Conservation (phyloP, 23 tunicate genomes). For the Trididemnum clinides region DNA sequence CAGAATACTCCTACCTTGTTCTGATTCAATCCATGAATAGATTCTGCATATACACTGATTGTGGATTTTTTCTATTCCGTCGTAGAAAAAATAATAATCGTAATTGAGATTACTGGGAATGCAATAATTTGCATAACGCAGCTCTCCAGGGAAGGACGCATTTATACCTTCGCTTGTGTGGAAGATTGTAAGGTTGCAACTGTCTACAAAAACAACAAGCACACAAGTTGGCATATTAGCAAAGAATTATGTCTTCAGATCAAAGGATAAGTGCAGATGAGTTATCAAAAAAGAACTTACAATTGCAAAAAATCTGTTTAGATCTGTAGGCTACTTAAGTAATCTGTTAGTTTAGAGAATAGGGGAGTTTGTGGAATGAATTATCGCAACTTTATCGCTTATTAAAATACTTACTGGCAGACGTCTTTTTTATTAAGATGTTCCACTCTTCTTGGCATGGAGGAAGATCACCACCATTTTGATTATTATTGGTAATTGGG, state of each 20-base stretch:
- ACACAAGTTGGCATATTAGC: neutral
- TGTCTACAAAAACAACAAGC: too few species aligned
- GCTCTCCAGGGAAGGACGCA: neutral
- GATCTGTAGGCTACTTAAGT: too few species aligned
- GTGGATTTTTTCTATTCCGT: neutral
- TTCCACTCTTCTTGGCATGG: neutral
- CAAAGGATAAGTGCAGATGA: neutral
- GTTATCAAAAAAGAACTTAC: too few species aligned
- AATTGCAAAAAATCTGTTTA: too few species aligned
- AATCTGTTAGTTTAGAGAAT: too few species aligned
- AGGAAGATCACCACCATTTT: neutral
- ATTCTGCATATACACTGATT: conserved; percentile 11
- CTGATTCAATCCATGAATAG: neutral
- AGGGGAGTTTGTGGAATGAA: too few species aligned
- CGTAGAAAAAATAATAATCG: neutral
- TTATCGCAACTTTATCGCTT: too few species aligned
- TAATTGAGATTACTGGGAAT: neutral
- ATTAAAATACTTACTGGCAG: too few species aligned
- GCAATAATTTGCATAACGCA: neutral
- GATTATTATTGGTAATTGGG: conserved; percentile 14
- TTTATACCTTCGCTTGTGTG: too few species aligned
- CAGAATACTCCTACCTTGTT: too few species aligned
- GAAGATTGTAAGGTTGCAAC: neutral
- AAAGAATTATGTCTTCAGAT: neutral
- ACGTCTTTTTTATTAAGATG: too few species aligned